Conservation (phyloP, 2,888 invertebrate species). For the Anthophora plumipes region DNA sequence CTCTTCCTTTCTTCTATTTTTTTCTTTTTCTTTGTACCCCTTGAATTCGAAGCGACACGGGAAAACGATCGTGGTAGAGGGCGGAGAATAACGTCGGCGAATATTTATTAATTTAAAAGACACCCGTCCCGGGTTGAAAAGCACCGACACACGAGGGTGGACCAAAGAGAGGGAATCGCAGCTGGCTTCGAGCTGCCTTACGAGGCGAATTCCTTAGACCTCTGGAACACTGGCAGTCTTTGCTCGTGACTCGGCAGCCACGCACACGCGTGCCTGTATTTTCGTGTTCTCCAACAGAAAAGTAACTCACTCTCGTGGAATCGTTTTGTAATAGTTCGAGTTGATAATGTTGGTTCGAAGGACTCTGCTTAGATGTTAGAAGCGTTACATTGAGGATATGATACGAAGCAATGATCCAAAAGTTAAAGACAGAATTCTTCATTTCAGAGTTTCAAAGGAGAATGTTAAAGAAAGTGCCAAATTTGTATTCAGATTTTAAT, state of each 20-base stretch:
- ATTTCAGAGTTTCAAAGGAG: no score
- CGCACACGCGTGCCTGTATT: slow-evolving; percentile 30
- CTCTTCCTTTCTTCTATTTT: accelerated
- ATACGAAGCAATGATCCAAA: no score
- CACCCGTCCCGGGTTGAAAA: slow-evolving; percentile 55
- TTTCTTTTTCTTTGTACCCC: neutral
- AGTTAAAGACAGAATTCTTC: no score
- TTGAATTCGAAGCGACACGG: slow-evolving; percentile 26
- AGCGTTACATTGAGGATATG: no score
- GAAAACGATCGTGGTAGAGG: slow-evolving; percentile 44
- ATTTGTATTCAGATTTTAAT: no score
- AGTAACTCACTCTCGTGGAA: slow-evolving; percentile 14
- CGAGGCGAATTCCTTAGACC: slow-evolving; percentile 78
- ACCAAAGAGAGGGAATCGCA: slow-evolving; percentile 54
- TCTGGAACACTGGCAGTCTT: slow-evolving; percentile 72
- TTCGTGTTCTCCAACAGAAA: neutral
- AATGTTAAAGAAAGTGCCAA: no score
- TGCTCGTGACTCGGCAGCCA: slow-evolving; percentile 71
- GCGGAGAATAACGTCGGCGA: slow-evolving; percentile 43
- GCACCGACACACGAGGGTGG: slow-evolving; percentile 60
- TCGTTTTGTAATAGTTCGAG: slow-evolving; percentile 28
- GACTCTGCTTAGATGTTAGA: no score
- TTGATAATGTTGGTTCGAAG: neutral
- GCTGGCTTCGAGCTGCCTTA: slow-evolving; percentile 73
- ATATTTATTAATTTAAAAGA: slow-evolving; percentile 73